Percentiles rank a stretch among this genome's conserved stretches.
These are phyloP conservation scores for Notamacropus eugenii DNA, from an alignment of 2,797 vertebrate species.

Conservation along the genomic window DNA sequence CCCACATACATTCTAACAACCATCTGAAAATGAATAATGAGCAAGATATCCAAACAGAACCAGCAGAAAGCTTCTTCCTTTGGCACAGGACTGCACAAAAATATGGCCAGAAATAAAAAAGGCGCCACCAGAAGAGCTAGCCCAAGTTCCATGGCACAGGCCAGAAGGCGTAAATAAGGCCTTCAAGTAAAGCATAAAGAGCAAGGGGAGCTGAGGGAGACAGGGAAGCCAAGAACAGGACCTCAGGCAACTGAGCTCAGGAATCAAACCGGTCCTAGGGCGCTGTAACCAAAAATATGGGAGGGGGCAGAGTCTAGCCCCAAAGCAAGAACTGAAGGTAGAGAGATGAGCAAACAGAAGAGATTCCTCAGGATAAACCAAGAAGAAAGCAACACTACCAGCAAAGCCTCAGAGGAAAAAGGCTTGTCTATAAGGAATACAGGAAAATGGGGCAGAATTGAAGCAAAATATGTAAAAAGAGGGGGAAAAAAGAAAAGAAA, in stretches of 20 bases:
- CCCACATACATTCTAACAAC: neutral
- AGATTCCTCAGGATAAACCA: neutral
- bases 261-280: too few species aligned
- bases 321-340: neutral
- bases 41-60: neutral
- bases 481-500: too few species aligned
- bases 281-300: neutral
- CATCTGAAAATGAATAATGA: neutral
- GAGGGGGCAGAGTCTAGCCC: neutral
- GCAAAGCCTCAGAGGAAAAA: neutral
- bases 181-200: neutral
- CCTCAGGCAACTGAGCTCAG: neutral
- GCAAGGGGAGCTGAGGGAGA: neutral
- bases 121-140: neutral
- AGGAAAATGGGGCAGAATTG: neutral
- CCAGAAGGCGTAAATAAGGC: neutral
- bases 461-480: neutral
- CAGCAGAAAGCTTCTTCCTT: neutral
- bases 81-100: neutral
- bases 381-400: neutral
- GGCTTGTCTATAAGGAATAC: neutral
- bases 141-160: neutral
- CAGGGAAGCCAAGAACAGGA: neutral
- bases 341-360: neutral
- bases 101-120: neutral